A percentile compares a stretch with the other conserved stretches of the same genome.
Conservation (phyloP, 2,888 invertebrate species). For the Uloborus plumipes region DNA sequence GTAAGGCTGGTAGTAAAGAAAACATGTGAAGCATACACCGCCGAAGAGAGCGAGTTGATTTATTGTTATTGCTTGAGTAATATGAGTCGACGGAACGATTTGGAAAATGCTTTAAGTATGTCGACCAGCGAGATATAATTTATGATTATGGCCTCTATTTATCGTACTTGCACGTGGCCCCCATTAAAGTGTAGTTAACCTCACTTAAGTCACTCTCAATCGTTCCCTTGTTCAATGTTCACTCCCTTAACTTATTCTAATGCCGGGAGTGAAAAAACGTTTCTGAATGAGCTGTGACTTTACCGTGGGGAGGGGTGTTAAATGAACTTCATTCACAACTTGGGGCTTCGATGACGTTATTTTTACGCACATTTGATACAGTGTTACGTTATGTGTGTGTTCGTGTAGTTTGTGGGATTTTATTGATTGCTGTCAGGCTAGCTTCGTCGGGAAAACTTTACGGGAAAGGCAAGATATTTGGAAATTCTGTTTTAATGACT, state of each 20-base stretch:
- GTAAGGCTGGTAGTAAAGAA: conserved; percentile 40
- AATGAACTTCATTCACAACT: conserved; percentile 46
- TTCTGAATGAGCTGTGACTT: conserved; percentile 49
- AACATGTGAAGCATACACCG: conserved; percentile 31
- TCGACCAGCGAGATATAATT: conserved; percentile 62
- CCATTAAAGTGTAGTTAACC: conserved; percentile 65
- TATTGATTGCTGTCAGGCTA: background rate
- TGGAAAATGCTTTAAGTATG: conserved; percentile 59
- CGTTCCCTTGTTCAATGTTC: conserved; percentile 58
- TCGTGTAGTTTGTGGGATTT: conserved; percentile 5
- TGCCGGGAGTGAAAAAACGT: conserved; percentile 51
- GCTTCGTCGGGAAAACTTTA: too few relatives aligned
- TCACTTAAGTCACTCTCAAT: conserved; percentile 64
- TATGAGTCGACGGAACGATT: conserved; percentile 60
- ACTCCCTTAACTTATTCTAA: conserved; percentile 57
- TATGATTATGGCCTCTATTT: conserved; percentile 65
- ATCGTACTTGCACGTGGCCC: conserved; percentile 62
- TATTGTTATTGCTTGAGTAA: conserved; percentile 64
- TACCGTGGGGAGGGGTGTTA: conserved; percentile 32
- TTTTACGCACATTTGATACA: background rate
- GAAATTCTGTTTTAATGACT: too few relatives aligned
- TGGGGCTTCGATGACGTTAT: conserved; percentile 5
- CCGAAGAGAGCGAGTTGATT: conserved; percentile 54
- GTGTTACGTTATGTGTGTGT: conserved; percentile 1
- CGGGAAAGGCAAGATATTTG: too few relatives aligned